A percentile compares a stretch with the other conserved stretches of the same genome.
phyloP scores from a whole-genome alignment of 2,113 vertebrate genomes.

The Pelusios castaneus region DNA sequence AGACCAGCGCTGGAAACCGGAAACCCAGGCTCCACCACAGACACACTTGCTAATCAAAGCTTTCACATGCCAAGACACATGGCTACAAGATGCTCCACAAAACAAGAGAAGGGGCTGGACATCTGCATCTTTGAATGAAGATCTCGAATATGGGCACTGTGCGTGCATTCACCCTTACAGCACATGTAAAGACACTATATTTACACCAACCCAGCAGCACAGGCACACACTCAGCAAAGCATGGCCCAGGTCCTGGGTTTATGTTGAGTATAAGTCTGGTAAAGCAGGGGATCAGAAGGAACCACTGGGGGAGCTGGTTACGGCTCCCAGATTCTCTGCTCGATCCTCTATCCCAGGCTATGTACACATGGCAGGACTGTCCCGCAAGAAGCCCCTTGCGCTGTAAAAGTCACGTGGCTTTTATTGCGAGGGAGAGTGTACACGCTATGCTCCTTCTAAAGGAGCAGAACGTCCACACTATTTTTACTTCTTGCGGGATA shows the following conservation, averaged over 20 bases:
- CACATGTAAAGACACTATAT: background rate
- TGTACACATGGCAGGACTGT: too few species aligned
- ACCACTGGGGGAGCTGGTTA: background rate
- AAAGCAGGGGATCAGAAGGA: background rate
- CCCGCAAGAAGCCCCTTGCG: too few species aligned
- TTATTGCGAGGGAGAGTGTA: too few species aligned
- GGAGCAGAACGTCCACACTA: too few species aligned
- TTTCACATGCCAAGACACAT: background rate
- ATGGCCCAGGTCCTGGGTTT: background rate
- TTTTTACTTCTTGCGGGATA: too few species aligned
- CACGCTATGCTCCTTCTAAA: too few species aligned
- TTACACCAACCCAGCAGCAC: background rate
- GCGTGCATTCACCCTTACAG: background rate
- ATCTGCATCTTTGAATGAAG: background rate
- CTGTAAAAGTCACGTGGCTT: too few species aligned
- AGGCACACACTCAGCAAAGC: background rate
- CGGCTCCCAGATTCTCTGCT: background rate
- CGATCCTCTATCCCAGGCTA: background rate
- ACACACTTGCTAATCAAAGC: background rate
- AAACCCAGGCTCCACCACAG: background rate
- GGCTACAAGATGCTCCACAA: background rate
- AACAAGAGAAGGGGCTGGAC: fast-evolving
- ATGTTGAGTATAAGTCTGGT: background rate
- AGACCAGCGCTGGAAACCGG: background rate
- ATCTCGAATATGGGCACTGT: background rate